A percentile compares a stretch with the other conserved stretches of the same genome.
phyloP scores from a whole-genome alignment of 2,888 invertebrate genomes.

The Tenthredo notha region DNA sequence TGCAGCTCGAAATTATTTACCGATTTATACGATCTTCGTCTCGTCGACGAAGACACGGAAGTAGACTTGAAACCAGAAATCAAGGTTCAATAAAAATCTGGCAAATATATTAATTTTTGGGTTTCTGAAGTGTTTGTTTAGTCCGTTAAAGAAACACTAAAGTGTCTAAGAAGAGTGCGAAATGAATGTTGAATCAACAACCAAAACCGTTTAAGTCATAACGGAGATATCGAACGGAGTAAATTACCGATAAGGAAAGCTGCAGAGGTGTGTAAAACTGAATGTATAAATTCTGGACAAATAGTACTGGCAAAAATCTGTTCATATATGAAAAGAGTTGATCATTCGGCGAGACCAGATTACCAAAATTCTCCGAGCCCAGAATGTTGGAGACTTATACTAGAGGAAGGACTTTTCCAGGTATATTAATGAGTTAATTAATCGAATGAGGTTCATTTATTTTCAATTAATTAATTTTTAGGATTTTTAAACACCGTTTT shows the following conservation, averaged over 20 bases:
- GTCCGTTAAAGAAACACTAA: not conserved
- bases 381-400: constrained; percentile 75
- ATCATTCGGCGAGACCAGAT: constrained; percentile 66
- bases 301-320: not conserved
- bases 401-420: constrained; percentile 74
- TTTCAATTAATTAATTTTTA: not conserved
- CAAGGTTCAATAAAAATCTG: not conserved
- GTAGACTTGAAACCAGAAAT: not conserved
- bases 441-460: not conserved
- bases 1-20: not conserved
- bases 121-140: constrained; percentile 5
- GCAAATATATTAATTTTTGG: not conserved
- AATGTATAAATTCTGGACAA: not conserved
- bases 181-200: not conserved
- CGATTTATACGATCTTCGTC: not conserved
- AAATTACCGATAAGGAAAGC: not conserved
- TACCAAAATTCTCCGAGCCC: constrained; percentile 62
- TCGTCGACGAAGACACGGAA: not conserved
- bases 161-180: constrained; percentile 9
- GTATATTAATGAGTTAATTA: constrained; percentile 60
- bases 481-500: not conserved
- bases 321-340: constrained; percentile 71
- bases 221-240: not conserved
- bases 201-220: not conserved
- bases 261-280: not conserved